Percentiles rank a stretch among this genome's conserved stretches.
phyloP scores from a whole-genome alignment of 2,797 vertebrate genomes.

The Aldrovandia affinis region DNA sequence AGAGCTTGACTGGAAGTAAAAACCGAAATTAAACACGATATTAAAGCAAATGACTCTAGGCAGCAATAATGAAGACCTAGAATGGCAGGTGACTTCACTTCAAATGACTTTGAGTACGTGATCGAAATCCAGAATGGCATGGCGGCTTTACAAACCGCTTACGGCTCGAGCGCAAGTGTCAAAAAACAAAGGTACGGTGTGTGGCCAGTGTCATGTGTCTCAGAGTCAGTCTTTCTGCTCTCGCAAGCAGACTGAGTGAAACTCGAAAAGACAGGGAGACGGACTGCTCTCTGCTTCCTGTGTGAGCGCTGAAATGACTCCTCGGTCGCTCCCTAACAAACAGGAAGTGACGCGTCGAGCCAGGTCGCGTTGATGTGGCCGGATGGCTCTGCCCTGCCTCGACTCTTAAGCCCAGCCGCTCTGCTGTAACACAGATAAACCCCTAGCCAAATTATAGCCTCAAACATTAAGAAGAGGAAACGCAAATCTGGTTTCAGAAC shows the following conservation, averaged over 20 bases:
- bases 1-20: not conserved
- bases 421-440: not conserved
- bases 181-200: not conserved
- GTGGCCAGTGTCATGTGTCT: too few species aligned
- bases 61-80: not conserved
- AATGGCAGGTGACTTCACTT: not conserved
- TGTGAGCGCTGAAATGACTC: not conserved
- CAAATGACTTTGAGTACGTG: not conserved
- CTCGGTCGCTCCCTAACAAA: not conserved
- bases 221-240: too few species aligned
- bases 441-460: too few species aligned
- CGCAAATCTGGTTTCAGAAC: too few species aligned
- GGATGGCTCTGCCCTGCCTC: not conserved
- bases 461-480: too few species aligned
- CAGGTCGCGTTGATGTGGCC: not conserved
- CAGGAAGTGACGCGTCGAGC: not conserved
- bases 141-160: not conserved
- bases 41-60: not conserved
- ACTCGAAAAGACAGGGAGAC: not conserved
- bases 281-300: not conserved
- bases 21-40: not conserved
- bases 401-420: not conserved
- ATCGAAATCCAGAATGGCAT: not conserved
- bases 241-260: not conserved
- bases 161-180: not conserved